A percentile compares a stretch with the other conserved stretches of the same genome.
phyloP scores from a whole-genome alignment of 2,797 vertebrate species.

The Eptatretus atami region DNA sequence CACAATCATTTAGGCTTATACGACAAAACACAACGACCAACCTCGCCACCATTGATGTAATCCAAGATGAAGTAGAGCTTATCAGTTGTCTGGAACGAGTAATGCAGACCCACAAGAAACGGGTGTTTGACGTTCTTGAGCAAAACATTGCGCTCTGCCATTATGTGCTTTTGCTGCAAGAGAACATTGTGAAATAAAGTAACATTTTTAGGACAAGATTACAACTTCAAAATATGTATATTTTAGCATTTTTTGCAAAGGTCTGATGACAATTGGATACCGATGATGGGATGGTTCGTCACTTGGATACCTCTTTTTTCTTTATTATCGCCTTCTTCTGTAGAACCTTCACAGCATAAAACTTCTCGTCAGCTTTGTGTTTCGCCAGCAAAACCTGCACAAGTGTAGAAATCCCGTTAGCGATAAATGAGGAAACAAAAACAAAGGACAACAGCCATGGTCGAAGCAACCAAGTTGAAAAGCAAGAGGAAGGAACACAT shows the following conservation, averaged over 20 bases:
- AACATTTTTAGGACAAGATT: too few species aligned
- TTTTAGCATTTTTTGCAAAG: too few species aligned
- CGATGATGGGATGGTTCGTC: too few species aligned
- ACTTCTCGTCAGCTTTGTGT: constrained; percentile 60
- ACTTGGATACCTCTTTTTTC: constrained; percentile 56
- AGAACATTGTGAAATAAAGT: background rate
- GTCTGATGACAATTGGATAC: too few species aligned
- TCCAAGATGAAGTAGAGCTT: constrained; percentile 84
- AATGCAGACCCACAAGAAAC: constrained; percentile 80
- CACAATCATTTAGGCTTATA: too few species aligned
- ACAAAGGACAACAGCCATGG: background rate
- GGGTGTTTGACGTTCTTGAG: constrained; percentile 93
- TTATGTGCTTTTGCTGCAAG: constrained; percentile 91
- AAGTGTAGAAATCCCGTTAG: background rate
- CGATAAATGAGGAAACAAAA: background rate
- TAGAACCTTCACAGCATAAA: constrained; percentile 85
- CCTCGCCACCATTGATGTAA: constrained; percentile 98
- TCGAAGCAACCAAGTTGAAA: background rate
- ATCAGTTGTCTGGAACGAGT: constrained; percentile 83
- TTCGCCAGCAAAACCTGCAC: constrained; percentile 53
- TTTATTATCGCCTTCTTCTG: constrained; percentile 98
- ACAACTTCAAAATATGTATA: too few species aligned
- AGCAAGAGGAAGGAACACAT: background rate
- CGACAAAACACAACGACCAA: constrained; percentile 12
- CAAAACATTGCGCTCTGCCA: constrained; percentile 85